A percentile compares a stretch with the other conserved stretches of the same genome.
Conservation (phyloP, 2,888 invertebrate genomes). For the Mamestra brassicae region DNA sequence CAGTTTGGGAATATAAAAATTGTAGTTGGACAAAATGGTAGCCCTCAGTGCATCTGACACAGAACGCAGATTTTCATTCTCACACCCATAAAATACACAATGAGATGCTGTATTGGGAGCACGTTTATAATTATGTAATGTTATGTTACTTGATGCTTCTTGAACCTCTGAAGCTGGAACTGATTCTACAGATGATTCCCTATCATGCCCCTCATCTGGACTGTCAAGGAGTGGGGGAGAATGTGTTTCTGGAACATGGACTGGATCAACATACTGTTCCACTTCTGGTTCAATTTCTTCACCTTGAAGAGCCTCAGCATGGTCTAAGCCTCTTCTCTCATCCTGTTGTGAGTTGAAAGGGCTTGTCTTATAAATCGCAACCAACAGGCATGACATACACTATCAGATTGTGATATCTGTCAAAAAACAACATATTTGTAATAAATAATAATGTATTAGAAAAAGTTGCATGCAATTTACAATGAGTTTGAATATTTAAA, state of each 20-base stretch:
- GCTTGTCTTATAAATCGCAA: conserved; percentile 32
- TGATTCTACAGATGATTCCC: conserved; percentile 6
- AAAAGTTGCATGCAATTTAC: background rate
- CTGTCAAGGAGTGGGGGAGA: background rate
- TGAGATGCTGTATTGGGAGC: conserved; percentile 16
- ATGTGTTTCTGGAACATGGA: background rate
- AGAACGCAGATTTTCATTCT: conserved; percentile 7
- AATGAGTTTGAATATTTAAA: conserved; percentile 20
- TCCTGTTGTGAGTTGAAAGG: conserved; percentile 17
- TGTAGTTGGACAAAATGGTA: conserved; percentile 14
- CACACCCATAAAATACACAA: conserved; percentile 3
- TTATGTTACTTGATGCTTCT: background rate
- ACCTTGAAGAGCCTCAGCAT: conserved; percentile 1
- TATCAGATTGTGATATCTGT: conserved; percentile 30
- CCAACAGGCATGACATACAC: conserved; percentile 28
- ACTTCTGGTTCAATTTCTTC: conserved; percentile 9
- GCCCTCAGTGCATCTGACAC: conserved; percentile 4
- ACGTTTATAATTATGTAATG: conserved; percentile 14
- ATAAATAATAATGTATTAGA: no score
- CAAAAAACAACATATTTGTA: conserved; percentile 25
- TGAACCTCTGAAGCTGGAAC: conserved; percentile 14
- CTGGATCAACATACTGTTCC: conserved; percentile 23
- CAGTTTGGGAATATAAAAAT: conserved; percentile 30
- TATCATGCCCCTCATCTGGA: conserved; percentile 10
- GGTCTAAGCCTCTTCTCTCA: conserved; percentile 11